These are phyloP conservation scores for Sebastes vulpes DNA, from an alignment of 2,797 vertebrate species.

Conservation along the genomic window DNA sequence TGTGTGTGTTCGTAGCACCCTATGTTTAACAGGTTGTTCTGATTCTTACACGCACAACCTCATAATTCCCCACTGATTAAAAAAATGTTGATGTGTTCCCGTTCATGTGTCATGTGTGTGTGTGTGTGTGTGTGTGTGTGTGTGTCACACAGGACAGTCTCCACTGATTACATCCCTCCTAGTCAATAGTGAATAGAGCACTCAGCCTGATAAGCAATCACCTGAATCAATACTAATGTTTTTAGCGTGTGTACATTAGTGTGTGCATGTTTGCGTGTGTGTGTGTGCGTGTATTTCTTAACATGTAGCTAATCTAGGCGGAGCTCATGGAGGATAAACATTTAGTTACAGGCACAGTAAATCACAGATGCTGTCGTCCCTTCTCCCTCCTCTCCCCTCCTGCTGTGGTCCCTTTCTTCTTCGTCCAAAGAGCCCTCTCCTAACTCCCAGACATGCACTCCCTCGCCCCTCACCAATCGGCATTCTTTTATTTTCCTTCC, in stretches of 20 bases:
- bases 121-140: slow-evolving; percentile 8
- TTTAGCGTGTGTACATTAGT: slow-evolving; percentile 73
- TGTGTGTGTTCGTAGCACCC: slow-evolving; percentile 34
- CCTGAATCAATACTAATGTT: slow-evolving; percentile 88
- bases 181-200: slow-evolving; percentile 88
- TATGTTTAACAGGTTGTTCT: slow-evolving; percentile 64
- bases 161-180: slow-evolving; percentile 79
- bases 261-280: slow-evolving; percentile 28
- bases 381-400: not conserved
- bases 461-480: slow-evolving; percentile 40
- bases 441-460: too few relatives aligned
- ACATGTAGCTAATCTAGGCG: slow-evolving; percentile 80
- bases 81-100: slow-evolving; percentile 47
- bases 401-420: slow-evolving; percentile 7
- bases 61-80: slow-evolving; percentile 68
- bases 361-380: slow-evolving; percentile 62
- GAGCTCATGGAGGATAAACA: slow-evolving; percentile 73
- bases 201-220: slow-evolving; percentile 89
- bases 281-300: slow-evolving; percentile 35
- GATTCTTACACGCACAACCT: slow-evolving; percentile 36
- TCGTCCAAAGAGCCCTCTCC: slow-evolving; percentile 36
- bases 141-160: slow-evolving; percentile 49
- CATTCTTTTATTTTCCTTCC: slow-evolving; percentile 52
- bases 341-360: slow-evolving; percentile 74
- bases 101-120: slow-evolving; percentile 1